phyloP scores from a whole-genome alignment of 2,113 vertebrate genomes.

The Rhinoptilus africanus region DNA sequence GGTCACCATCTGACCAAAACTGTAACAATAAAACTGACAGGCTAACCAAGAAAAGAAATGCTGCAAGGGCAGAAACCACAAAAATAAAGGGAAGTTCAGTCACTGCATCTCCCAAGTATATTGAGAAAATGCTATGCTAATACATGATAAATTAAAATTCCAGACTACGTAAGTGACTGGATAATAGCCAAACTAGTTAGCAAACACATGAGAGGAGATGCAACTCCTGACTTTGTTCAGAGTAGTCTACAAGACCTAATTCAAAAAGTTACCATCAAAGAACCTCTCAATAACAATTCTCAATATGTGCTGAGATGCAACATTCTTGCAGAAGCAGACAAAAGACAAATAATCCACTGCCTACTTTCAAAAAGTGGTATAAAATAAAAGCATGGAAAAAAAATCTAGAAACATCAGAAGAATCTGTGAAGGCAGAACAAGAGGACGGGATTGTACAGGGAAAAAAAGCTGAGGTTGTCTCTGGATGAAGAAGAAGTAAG shows the following conservation, averaged over 20 bases:
- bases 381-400: background rate
- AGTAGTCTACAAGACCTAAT: background rate
- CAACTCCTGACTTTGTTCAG: background rate
- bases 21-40: background rate
- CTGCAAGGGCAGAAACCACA: background rate
- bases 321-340: background rate
- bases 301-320: background rate
- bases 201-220: background rate
- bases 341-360: background rate
- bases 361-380: background rate
- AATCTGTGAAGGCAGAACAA: background rate
- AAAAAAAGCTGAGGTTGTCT: background rate
- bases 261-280: background rate
- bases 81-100: background rate
- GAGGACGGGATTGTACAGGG: accelerated
- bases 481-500: background rate
- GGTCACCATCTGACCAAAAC: background rate
- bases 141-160: background rate
- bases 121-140: background rate
- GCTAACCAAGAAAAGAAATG: background rate
- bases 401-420: background rate
- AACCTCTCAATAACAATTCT: background rate
- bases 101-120: background rate
- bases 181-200: background rate
- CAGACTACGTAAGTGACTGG: background rate